A percentile compares a stretch with the other conserved stretches of the same genome.
Conservation (phyloP, 1,140 invertebrate genomes). For the Sogatella furcifera region DNA sequence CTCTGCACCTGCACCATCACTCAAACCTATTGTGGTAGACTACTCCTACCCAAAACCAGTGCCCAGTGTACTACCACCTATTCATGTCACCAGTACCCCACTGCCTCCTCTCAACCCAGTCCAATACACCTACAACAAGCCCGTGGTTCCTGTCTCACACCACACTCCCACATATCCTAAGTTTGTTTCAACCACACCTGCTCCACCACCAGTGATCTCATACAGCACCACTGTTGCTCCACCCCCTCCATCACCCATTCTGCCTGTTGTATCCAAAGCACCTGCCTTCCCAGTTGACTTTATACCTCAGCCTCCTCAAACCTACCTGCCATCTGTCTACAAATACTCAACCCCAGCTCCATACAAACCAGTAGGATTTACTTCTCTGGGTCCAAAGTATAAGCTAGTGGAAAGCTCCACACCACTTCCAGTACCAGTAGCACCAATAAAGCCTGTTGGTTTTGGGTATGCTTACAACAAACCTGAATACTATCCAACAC, state of each 20-base stretch:
- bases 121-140: conserved; percentile 14
- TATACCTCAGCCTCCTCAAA: background rate
- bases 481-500: background rate
- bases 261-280: background rate
- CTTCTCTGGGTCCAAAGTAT: background rate
- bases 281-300: background rate
- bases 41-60: conserved; percentile 1
- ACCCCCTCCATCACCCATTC: background rate
- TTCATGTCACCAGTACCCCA: conserved; percentile 10
- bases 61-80: conserved; percentile 6
- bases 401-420: background rate
- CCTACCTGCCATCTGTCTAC: background rate
- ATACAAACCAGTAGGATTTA: background rate
- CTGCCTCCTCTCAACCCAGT: conserved; percentile 18
- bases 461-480: background rate
- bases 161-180: background rate
- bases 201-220: conserved; percentile 3
- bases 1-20: conserved; percentile 7
- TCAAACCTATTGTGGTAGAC: background rate
- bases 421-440: background rate
- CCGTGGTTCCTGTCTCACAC: background rate
- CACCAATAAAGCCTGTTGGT: background rate
- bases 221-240: background rate
- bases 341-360: conserved; percentile 5
- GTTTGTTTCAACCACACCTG: background rate